These are phyloP conservation scores for Lycopodina hypogea DNA, from an alignment of 37 sponge, comb jelly and placozoan species.

Conservation along the genomic window DNA sequence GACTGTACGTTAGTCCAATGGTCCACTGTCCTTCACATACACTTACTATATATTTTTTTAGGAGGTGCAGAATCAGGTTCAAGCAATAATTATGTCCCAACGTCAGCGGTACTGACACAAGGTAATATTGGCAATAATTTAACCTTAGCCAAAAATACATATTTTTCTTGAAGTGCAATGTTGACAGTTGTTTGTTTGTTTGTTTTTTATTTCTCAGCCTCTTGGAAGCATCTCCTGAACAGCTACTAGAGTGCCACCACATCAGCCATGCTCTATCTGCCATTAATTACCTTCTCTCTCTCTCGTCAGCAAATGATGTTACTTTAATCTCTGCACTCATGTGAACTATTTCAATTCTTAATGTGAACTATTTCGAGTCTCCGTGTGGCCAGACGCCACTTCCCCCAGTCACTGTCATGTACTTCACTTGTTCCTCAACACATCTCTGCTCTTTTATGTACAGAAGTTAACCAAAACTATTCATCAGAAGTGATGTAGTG, in stretches of 20 bases:
- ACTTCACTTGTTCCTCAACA: constrained; percentile 4
- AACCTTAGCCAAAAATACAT: too few species aligned
- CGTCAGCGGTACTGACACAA: neutral
- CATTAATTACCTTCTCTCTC: neutral
- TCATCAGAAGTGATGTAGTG: neutral
- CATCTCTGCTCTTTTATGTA: constrained; percentile 1
- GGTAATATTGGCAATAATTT: neutral
- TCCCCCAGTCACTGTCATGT: constrained; percentile 19
- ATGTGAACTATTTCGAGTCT: neutral
- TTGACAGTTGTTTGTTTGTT: neutral
- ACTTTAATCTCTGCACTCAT: constrained; percentile 6
- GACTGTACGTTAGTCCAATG: neutral
- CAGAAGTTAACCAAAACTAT: neutral
- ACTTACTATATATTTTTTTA: neutral
- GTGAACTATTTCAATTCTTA: neutral
- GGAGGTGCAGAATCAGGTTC: neutral
- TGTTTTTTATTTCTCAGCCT: neutral
- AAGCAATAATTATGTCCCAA: neutral
- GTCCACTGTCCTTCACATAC: too few species aligned
- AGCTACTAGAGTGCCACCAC: constrained; percentile 12
- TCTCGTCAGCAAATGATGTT: neutral
- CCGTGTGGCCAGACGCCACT: constrained; percentile 10
- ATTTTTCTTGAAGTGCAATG: too few species aligned
- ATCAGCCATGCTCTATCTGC: neutral
- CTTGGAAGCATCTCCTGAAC: constrained; percentile 21